These are phyloP conservation scores for Vireo griseus DNA, from an alignment of 2,797 vertebrate species.

Conservation along the genomic window DNA sequence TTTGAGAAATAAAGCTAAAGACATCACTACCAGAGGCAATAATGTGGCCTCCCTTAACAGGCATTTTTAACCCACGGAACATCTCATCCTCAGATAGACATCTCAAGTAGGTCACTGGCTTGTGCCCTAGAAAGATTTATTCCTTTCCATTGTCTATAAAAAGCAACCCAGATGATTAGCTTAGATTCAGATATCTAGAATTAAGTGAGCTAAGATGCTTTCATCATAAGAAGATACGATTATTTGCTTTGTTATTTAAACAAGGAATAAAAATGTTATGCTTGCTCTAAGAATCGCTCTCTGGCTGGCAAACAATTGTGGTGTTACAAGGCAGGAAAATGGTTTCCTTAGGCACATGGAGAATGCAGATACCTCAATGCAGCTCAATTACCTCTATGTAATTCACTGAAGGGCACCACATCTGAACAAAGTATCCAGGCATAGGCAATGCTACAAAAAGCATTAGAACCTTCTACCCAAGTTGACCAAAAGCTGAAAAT, in stretches of 20 bases:
- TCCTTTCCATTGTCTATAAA: conserved; percentile 13
- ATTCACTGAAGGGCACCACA: background rate
- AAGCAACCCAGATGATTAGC: conserved; percentile 1
- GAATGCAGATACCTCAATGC: background rate
- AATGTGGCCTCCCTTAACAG: background rate
- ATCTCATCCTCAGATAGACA: background rate
- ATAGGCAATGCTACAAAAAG: background rate
- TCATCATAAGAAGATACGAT: background rate
- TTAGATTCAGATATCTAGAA: background rate
- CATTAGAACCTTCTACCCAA: background rate
- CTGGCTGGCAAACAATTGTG: background rate
- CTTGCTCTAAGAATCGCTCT: background rate
- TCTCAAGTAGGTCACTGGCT: conserved; percentile 26
- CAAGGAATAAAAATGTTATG: background rate
- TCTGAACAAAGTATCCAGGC: background rate
- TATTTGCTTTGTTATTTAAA: conserved; percentile 10
- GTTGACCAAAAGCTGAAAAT: background rate
- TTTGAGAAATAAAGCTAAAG: background rate
- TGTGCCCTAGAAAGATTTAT: conserved; percentile 32
- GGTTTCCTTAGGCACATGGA: background rate
- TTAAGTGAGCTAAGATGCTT: background rate
- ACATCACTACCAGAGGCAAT: background rate
- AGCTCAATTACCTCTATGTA: background rate
- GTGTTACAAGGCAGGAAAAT: background rate
- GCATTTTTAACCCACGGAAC: background rate